Base-by-base conservation (phyloP, 2,113 vertebrate species). In the Emberiza fucata region DNA sequence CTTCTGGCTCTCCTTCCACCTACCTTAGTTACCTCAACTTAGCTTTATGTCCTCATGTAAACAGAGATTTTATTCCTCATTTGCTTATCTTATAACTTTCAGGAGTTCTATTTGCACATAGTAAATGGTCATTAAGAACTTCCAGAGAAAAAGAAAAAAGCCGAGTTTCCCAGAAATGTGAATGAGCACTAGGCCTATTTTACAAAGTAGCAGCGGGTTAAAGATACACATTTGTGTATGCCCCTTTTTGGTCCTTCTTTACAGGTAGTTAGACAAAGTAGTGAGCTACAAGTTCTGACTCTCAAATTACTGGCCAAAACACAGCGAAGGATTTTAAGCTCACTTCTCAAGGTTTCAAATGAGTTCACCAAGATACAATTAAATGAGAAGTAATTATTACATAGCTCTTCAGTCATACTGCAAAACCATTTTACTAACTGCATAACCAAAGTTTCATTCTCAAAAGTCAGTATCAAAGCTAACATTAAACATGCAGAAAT, bases 1-100 rank as follows among this genome's bases (percentile, higher is more conserved):
- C 78, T 94, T 87, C 84, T 94, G 84, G 81, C 80, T 91, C 68
- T 86, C 88, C 81, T 92, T 86, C 88, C 48, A 90, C n/a, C 37
- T 60, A 53, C 56, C 24, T 88, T 54, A 65, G 40, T 61, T 78
- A 37, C 92, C 47, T 92, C 70, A 60, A n/a, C 56, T 84, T 77
- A 86, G 82, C 44, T 81, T 92, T 86, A 82, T 50, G 69, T 47
- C 47, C 50, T 75, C 57, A 69, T 63, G 29, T 71, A 93, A 89
- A 92, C 72, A 92, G 2, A 51, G 35, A 72, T 81, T 66, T 82
- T 61, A 60, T 53, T 85, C 60, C 56, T 83, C 45, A 84, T 91
- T 79, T 81, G 48, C 33, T 64, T 90, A 86, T 81, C 59, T 95
- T 47, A 6, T 2, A 78, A 29, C 47, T 78, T 84, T 79, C 16